Base-by-base conservation (phyloP, 2,888 invertebrate species). In the Trichacis sp. region DNA sequence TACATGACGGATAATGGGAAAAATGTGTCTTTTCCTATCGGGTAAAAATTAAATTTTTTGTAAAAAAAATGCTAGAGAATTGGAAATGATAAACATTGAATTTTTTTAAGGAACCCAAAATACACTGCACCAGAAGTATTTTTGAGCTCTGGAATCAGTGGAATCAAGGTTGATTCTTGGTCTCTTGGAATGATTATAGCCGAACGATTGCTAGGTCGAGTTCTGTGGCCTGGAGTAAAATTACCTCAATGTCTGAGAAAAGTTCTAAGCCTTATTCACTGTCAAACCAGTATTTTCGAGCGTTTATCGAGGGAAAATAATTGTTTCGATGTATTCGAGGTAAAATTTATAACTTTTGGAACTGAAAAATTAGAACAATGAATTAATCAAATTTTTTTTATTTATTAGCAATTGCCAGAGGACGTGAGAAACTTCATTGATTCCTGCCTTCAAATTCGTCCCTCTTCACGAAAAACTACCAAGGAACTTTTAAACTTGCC, bases 81-180 rank as follows among this genome's bases (percentile, higher is more conserved):
- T n/a, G n/a, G n/a, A n/a, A n/a, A n/a, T n/a, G n/a, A n/a, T n/a
- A n/a, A n/a, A n/a, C n/a, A n/a, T n/a, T n/a, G n/a, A n/a, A n/a
- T n/a, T n/a, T n/a, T 1, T 85, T 87, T 43, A 76, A 93, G 93
- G 5, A 88, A 91, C 73, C 90, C 93, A 51, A 90, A 90, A 71
- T 95, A 95, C 77, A 88, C 92, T 66, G 91, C 95, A 17, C 95
- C 95, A 0, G 95, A 96, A 85, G 89, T 93, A 33, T 90, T 94
- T 72, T 79, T 93, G 1, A 88, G 88, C 51, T 89, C 89, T 19
- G 88, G 89, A 51, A 71, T 78, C 54, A 86, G 86, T 61, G 92
- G 93, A 48, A 89, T 91, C 0, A 93, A 95, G 82, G 91, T 92
- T 14, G 98, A 99, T 85, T 88, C 96, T 20, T 99, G 98, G 98